These are phyloP conservation scores for Chamaetylas fuelleborni DNA, from an alignment of 2,113 vertebrate genomes.

Conservation along the genomic window DNA sequence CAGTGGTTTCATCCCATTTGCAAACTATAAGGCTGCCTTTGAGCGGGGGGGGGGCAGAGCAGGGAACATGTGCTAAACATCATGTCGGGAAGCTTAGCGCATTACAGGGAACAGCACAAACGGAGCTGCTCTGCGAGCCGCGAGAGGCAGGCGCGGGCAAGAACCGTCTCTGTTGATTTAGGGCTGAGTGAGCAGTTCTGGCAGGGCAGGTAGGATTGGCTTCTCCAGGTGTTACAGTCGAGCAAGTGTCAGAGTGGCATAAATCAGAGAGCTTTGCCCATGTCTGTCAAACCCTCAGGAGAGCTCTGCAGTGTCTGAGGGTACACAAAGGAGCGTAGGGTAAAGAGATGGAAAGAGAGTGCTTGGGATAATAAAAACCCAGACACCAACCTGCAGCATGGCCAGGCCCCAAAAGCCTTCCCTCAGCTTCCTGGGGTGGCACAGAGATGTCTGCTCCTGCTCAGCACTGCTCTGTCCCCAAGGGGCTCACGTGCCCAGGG, in stretches of 20 bases:
- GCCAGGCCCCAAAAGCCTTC: neutral
- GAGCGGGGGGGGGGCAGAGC: constrained; percentile 32
- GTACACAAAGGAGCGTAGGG: neutral
- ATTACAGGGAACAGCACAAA: constrained; percentile 50
- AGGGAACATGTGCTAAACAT: constrained; percentile 60
- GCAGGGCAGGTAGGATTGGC: constrained; percentile 35
- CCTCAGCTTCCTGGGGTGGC: neutral
- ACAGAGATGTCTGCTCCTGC: neutral
- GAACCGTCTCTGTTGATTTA: constrained; percentile 50
- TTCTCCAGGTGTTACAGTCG: neutral
- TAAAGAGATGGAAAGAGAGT: neutral
- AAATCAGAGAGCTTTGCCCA: constrained; percentile 17
- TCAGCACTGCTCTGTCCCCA: neutral
- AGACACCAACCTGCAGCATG: neutral
- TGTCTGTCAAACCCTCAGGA: neutral
- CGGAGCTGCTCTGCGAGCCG: constrained; percentile 9
- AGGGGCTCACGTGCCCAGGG: rapidly evolving
- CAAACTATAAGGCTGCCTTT: constrained; percentile 65
- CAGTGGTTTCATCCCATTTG: constrained; percentile 63
- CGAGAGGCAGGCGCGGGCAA: constrained; percentile 20
- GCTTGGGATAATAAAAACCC: neutral
- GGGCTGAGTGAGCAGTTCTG: constrained; percentile 5
- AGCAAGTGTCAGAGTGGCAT: constrained; percentile 2
- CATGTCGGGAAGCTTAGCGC: constrained; percentile 39
- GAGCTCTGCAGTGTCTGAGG: neutral